Evolutionary conservation across 1,140 invertebrate genomes (phyloP).

Genomic region (Copidosoma floridanum): DNA sequence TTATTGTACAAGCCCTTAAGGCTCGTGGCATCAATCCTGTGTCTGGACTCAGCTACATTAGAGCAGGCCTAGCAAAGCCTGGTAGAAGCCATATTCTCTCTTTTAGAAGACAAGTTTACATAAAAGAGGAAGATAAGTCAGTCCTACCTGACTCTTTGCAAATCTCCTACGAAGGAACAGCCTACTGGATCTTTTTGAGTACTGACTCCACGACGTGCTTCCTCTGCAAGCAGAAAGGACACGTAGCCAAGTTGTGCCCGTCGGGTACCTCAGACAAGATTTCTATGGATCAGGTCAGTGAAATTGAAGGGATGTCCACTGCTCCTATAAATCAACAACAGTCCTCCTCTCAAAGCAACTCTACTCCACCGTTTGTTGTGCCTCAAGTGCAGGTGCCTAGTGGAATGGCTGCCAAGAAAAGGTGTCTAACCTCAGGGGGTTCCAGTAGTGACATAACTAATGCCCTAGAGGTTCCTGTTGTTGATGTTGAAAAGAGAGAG

Average conservation of each 20-base stretch:
- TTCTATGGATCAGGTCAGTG: neutral
- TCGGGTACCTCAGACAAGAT: neutral
- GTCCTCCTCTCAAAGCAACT: neutral
- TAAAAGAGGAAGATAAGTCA: neutral
- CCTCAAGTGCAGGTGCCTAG: neutral
- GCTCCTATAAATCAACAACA: neutral
- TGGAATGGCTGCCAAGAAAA: neutral
- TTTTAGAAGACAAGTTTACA: constrained; percentile 17
- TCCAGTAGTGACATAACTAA: too few species aligned
- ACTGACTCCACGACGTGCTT: constrained; percentile 2
- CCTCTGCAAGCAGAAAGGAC: constrained; percentile 5
- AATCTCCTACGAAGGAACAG: constrained; percentile 9
- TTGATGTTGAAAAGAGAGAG: too few species aligned
- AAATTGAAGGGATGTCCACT: too few species aligned
- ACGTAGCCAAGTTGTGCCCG: constrained; percentile 10
- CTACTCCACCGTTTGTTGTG: neutral
- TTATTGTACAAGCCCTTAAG: neutral
- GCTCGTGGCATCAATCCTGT: neutral
- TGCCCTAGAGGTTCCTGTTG: too few species aligned
- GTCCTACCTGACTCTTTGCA: neutral
- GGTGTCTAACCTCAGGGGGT: too few species aligned
- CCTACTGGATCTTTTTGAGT: constrained; percentile 8
- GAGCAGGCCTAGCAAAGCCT: neutral
- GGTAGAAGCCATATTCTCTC: neutral
- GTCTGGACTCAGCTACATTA: neutral